phyloP scores from a whole-genome alignment of 2,888 invertebrate species.

The Drosophila stalkeri region DNA sequence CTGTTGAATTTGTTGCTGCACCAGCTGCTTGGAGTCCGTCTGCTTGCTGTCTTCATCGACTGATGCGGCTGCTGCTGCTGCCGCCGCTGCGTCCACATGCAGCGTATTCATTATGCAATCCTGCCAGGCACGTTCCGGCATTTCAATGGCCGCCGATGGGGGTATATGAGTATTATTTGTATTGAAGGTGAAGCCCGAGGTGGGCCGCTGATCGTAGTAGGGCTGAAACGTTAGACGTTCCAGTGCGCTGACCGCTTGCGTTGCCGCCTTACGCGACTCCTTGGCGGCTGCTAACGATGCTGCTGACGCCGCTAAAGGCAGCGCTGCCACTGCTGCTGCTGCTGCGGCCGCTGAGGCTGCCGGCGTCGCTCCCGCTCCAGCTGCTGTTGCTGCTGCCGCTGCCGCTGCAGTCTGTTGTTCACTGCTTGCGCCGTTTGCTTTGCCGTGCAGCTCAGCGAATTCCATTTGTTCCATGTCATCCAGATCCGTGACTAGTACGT shows the following conservation, averaged over 20 bases:
- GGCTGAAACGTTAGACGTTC: slow-evolving; percentile 79
- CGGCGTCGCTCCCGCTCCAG: slow-evolving; percentile 38
- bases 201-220: slow-evolving; percentile 83
- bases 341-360: slow-evolving; percentile 49
- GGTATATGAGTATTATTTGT: slow-evolving; percentile 85
- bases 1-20: slow-evolving; percentile 68
- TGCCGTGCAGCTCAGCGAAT: slow-evolving; percentile 78
- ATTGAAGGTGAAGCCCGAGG: slow-evolving; percentile 83
- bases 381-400: slow-evolving; percentile 35
- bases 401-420: slow-evolving; percentile 53
- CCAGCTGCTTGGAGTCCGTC: slow-evolving; percentile 69
- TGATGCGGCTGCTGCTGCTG: slow-evolving; percentile 27
- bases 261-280: slow-evolving; percentile 42
- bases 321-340: slow-evolving; percentile 28
- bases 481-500: slow-evolving; percentile 95
- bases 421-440: slow-evolving; percentile 53
- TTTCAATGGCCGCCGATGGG: slow-evolving; percentile 87
- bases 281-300: slow-evolving; percentile 65
- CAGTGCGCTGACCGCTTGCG: slow-evolving; percentile 65
- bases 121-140: slow-evolving; percentile 91
- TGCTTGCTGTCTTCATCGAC: slow-evolving; percentile 41
- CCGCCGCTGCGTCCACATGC: slow-evolving; percentile 68
- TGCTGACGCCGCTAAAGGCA: slow-evolving; percentile 33
- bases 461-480: slow-evolving; percentile 88
- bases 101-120: slow-evolving; percentile 87